Base-by-base conservation (phyloP, 2,113 vertebrate species). In the Uria aalge region DNA sequence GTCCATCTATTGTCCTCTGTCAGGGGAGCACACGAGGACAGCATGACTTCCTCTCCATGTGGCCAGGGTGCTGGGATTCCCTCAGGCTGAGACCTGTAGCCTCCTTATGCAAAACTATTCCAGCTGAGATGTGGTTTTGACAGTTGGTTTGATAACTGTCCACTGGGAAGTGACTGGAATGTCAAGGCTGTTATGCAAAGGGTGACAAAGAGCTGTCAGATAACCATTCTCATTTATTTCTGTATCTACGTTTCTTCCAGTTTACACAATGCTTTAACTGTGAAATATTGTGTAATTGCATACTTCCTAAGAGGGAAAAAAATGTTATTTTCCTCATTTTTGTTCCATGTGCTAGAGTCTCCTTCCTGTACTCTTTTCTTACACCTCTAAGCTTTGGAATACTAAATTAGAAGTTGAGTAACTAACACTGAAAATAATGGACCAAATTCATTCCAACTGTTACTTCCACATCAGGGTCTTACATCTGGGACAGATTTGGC, bases 31-130 rank as follows among this genome's bases (percentile, higher is more conserved):
- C 15, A 26, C 1, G 1, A 92, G 45, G 78, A 57, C 57, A 88
- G 9, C 0, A 0, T 2, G 2, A 8, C 14, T 41, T 72, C 50
- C 10, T 43, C 40, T 88, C 38, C 30, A 3, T 19, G 45, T 57
- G 53, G 45, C 59, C 40, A 29, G 24, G 4, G 22, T 82, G 23
- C 36, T 79, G 71, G 62, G 50, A 74, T 68, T 73, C 74, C 57
- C 57, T 69, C 62, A 57, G 41, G 22, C 30, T 85, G 85, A 76
- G 34, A 79, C 24, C 34, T 83, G 27, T 5, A 94, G 15, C 34
- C 17, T 63, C 36, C 87, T 34, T 79, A 67, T 38, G 8, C 41
- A 87, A 76, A 90, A 21, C 9, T 36, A 1, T 64, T 78, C 26
- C 34, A 63, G 16, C 11, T 72, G 16, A 40, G 48, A 64, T 40